A percentile compares a stretch with the other conserved stretches of the same genome.
These are phyloP conservation scores for Pyralis farinalis DNA, from an alignment of 2,888 invertebrate species.

Conservation along the genomic window DNA sequence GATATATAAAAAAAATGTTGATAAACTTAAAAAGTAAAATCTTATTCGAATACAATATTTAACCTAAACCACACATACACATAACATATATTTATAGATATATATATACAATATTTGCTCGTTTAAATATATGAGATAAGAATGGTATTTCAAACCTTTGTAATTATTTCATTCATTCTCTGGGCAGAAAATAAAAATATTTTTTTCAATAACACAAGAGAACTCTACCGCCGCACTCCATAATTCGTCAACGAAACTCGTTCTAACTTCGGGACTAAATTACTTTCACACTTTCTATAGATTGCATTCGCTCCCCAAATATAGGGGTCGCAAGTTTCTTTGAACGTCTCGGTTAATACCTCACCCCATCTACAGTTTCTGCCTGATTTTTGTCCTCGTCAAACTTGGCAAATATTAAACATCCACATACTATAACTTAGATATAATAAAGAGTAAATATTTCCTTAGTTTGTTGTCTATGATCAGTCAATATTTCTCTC, in stretches of 20 bases:
- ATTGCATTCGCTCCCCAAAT: constrained; percentile 31
- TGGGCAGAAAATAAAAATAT: too few relatives aligned
- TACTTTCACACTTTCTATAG: constrained; percentile 30
- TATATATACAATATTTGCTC: too few relatives aligned
- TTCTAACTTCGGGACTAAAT: constrained; percentile 12
- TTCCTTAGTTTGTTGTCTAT: background rate
- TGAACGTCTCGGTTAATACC: constrained; percentile 41
- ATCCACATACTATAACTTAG: constrained; percentile 11
- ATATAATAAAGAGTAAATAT: constrained; percentile 8
- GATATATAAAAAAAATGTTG: too few relatives aligned
- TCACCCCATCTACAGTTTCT: constrained; percentile 30
- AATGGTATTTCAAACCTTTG: too few relatives aligned
- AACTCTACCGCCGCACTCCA: constrained; percentile 2
- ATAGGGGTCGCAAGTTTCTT: constrained; percentile 34
- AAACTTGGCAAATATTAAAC: constrained; percentile 20
- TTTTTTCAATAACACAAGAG: background rate
- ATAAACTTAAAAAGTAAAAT: too few relatives aligned
- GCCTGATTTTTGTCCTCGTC: constrained; percentile 32
- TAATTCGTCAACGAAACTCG: constrained; percentile 6
- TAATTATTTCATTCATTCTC: too few relatives aligned
- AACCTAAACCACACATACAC: too few relatives aligned
- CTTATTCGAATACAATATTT: too few relatives aligned
- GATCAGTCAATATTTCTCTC: constrained; percentile 3
- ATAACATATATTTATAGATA: too few relatives aligned
- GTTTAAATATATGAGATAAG: too few relatives aligned